A percentile compares a stretch with the other conserved stretches of the same genome.
phyloP scores from a whole-genome alignment of 2,888 invertebrate species.

The Oligia latruncula region DNA sequence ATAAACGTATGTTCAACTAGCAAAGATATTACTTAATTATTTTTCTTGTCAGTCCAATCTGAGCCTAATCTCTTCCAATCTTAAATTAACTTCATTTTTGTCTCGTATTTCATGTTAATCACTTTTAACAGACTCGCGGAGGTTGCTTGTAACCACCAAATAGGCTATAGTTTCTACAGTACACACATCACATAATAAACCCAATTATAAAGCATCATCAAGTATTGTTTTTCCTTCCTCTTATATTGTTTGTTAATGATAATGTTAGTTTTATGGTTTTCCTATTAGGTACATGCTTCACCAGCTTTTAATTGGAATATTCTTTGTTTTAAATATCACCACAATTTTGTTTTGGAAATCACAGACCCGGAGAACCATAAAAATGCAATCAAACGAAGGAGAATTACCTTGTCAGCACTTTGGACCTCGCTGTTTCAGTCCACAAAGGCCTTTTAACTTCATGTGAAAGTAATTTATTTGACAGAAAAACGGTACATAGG shows the following conservation, averaged over 20 bases:
- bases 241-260: conserved; percentile 10
- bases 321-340: neutral
- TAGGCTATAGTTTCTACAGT: too few species aligned
- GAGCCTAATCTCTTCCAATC: too few species aligned
- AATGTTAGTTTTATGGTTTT: conserved; percentile 5
- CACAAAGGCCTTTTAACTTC: too few species aligned
- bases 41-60: too few species aligned
- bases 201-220: too few species aligned
- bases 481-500: neutral
- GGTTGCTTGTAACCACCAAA: too few species aligned
- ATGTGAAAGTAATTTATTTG: neutral
- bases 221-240: conserved; percentile 27
- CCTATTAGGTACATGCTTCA: neutral
- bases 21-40: too few species aligned
- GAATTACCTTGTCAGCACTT: neutral
- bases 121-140: too few species aligned
- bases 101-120: too few species aligned
- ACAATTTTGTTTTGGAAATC: neutral
- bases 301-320: neutral
- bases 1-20: too few species aligned
- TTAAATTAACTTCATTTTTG: too few species aligned
- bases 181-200: neutral
- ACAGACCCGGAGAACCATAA: neutral
- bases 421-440: neutral
- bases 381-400: neutral